Evolutionary conservation across 1,140 invertebrate genomes (phyloP).

Genomic region (Formica selysi): DNA sequence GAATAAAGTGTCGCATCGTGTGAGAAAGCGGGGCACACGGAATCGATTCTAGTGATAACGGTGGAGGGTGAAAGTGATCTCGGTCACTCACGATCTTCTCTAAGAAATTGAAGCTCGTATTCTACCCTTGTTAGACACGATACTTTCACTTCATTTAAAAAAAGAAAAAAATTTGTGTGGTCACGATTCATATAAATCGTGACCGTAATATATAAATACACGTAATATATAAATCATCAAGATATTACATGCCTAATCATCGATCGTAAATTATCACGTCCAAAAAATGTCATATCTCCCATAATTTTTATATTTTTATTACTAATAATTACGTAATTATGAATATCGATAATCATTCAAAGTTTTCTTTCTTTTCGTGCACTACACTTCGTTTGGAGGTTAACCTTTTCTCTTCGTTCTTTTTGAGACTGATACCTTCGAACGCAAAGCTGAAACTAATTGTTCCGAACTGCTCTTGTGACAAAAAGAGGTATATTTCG

Average conservation of each 20-base stretch:
- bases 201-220: not conserved
- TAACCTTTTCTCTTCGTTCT: not conserved
- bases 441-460: too few relatives aligned
- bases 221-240: not conserved
- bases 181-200: constrained; percentile 8
- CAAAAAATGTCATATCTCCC: too few relatives aligned
- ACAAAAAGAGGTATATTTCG: too few relatives aligned
- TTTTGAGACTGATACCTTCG: not conserved
- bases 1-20: not conserved
- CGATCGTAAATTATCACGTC: too few relatives aligned
- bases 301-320: too few relatives aligned
- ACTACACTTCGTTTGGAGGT: too few relatives aligned
- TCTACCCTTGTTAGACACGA: constrained; percentile 44
- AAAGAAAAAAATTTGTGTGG: constrained; percentile 42
- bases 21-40: constrained; percentile 53
- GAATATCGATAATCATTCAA: not conserved
- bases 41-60: constrained; percentile 60
- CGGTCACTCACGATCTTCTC: constrained; percentile 60
- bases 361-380: too few relatives aligned
- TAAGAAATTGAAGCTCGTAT: constrained; percentile 66
- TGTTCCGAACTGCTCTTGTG: too few relatives aligned
- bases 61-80: constrained; percentile 46
- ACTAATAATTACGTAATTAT: not conserved
- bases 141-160: constrained; percentile 62
- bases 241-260: too few relatives aligned